A percentile compares a stretch with the other conserved stretches of the same genome.
phyloP scores from a whole-genome alignment of 2,888 invertebrate species.

The Andrena haemorrhoa region DNA sequence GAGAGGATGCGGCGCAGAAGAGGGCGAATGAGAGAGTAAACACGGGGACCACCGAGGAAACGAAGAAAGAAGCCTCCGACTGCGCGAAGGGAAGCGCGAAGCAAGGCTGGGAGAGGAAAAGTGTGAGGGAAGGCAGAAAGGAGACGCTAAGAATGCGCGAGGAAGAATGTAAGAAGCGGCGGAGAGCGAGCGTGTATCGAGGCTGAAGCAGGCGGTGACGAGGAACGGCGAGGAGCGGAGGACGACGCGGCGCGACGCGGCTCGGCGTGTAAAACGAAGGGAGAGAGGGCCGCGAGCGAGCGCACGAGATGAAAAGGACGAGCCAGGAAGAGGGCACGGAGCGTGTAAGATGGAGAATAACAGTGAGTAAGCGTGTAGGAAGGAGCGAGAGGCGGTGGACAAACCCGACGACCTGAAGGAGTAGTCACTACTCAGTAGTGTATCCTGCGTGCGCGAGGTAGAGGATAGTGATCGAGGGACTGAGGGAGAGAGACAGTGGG shows the following conservation, averaged over 20 bases:
- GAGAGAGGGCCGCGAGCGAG: conserved; percentile 16
- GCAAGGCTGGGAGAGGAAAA: conserved; percentile 20
- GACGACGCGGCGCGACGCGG: conserved; percentile 37
- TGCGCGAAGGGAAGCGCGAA: conserved; percentile 1
- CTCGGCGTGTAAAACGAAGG: conserved; percentile 40
- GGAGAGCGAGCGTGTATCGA: conserved; percentile 41
- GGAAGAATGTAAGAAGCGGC: conserved; percentile 61
- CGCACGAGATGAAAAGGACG: conserved; percentile 56
- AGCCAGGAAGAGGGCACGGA: conserved; percentile 41
- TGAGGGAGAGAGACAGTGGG: conserved; percentile 10
- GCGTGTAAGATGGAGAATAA: conserved; percentile 59
- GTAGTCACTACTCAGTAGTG: too few species aligned
- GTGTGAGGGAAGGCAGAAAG: conserved; percentile 48
- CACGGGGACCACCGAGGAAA: conserved; percentile 49
- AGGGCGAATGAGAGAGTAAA: conserved; percentile 18
- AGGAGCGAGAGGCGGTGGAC: conserved; percentile 51
- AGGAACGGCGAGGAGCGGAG: conserved; percentile 14
- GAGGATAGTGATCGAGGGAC: conserved; percentile 45
- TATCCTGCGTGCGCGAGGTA: conserved; percentile 51
- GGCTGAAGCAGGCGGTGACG: conserved; percentile 18
- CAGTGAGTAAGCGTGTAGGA: conserved; percentile 59
- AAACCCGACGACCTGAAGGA: conserved; percentile 34
- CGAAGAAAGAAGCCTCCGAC: conserved; percentile 48
- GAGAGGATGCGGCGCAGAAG: conserved; percentile 4
- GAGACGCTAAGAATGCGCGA: conserved; percentile 63